Base-by-base conservation (phyloP, 2,797 vertebrate genomes). In the Rhynchotus rufescens region DNA sequence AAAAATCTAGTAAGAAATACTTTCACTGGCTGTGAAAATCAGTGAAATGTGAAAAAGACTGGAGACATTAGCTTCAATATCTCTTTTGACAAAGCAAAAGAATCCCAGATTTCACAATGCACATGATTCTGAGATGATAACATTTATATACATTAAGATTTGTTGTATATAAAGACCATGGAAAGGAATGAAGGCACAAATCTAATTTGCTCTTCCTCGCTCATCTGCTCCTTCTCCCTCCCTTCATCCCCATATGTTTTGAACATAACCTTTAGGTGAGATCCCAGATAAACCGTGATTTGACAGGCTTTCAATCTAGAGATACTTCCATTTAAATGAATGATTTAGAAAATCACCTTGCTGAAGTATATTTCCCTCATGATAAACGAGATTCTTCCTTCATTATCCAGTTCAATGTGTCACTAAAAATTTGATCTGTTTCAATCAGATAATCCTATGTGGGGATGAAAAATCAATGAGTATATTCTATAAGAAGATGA, bases 311-410 rank as follows among this genome's bases (percentile, higher is more conserved):
- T 91, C 73, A 66, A 25, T 65, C 57, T 94, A 60, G 79, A 81
- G 21, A 71, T 89, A 60, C 15, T 68, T 95, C 75, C 49, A 84
- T 12, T 83, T 94, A 92, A 94, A 93, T 83, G 64, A 96, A 95
- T 73, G 16, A 71, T 90, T 95, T 86, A 83, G 62, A 92, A 92
- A 88, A 84, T 80, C 75, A 93, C 32, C 36, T 91, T 88, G 32
- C 19, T 73, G 65, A 88, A 80, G 59, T 91, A 28, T 62, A 84
- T 94, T 91, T 96, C 21, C 77, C 60, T 57, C 79, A 56, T 89
- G 73, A 91, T 88, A 94, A 91, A 92, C 93, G 74, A 94, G 66
- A 93, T 68, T 86, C 56, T 66, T 91, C 71, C 32, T 71, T 82
- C 60, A 52, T 83, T 74, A 73, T 9, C 15, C 45, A 73, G 17